A percentile compares a stretch with the other conserved stretches of the same genome.
phyloP scores from a whole-genome alignment of 2,113 vertebrate genomes.

The Acanthisitta chloris region DNA sequence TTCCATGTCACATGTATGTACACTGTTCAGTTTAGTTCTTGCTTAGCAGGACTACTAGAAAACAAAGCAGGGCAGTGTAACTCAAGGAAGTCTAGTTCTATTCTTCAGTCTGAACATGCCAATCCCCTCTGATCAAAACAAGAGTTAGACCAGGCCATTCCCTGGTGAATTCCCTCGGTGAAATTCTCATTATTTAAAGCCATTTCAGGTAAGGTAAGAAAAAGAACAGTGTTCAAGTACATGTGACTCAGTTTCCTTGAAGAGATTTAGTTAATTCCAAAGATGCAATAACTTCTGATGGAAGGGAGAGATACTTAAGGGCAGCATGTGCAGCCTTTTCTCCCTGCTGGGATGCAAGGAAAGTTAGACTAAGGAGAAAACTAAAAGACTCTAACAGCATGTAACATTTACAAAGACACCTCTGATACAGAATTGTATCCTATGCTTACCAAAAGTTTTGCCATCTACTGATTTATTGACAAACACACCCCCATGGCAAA shows the following conservation, averaged over 20 bases:
- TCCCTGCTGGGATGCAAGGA: background rate
- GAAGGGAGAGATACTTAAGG: background rate
- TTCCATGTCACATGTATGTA: background rate
- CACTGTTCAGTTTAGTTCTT: background rate
- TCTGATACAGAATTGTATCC: background rate
- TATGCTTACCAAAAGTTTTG: background rate
- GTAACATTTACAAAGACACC: background rate
- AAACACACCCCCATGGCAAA: background rate
- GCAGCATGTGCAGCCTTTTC: background rate
- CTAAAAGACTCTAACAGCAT: background rate
- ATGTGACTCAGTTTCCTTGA: background rate
- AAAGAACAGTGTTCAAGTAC: background rate
- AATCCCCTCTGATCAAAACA: background rate
- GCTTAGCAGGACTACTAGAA: background rate
- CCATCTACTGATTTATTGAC: background rate
- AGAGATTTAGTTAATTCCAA: background rate
- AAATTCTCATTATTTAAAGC: background rate
- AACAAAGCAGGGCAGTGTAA: background rate
- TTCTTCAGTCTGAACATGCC: background rate
- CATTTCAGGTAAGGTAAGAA: background rate
- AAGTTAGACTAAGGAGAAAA: background rate
- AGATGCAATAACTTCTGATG: background rate
- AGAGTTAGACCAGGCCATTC: background rate
- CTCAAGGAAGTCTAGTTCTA: background rate
- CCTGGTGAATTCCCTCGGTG: too few relatives aligned